A percentile compares a stretch with the other conserved stretches of the same genome.
phyloP scores from a whole-genome alignment of 2,888 invertebrate genomes.

The Pollenia labialis region DNA sequence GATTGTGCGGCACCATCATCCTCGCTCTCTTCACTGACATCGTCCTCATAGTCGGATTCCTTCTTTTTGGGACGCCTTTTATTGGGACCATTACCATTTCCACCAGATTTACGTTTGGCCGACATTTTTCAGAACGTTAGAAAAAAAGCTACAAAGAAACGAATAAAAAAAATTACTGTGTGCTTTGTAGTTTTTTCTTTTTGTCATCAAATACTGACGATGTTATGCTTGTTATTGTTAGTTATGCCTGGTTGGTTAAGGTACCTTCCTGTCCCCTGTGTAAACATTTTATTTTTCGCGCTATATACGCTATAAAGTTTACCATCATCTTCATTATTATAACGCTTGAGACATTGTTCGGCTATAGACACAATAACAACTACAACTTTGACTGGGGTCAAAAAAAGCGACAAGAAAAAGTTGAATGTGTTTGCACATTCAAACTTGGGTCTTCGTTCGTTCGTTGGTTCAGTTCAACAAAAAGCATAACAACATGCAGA shows the following conservation, averaged over 20 bases:
- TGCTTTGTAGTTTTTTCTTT: background rate
- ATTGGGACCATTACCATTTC: constrained; percentile 81
- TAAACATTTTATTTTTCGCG: background rate
- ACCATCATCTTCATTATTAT: constrained; percentile 16
- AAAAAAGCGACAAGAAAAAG: constrained; percentile 59
- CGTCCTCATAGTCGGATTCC: constrained; percentile 84
- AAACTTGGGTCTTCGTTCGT: constrained; percentile 8
- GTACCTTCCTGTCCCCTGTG: background rate
- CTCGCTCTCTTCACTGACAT: constrained; percentile 82
- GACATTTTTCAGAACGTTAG: constrained; percentile 78
- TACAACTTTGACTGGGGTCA: constrained; percentile 40
- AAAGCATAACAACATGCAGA: constrained; percentile 28
- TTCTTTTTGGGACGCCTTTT: constrained; percentile 84
- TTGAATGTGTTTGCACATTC: constrained; percentile 15
- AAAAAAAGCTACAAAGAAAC: constrained; percentile 42
- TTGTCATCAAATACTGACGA: background rate
- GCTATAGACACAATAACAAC: constrained; percentile 3
- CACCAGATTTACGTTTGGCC: constrained; percentile 83
- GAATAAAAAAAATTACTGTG: background rate
- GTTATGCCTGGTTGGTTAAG: constrained; percentile 33
- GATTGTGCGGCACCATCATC: constrained; percentile 77
- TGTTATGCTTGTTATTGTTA: background rate
- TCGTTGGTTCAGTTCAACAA: constrained; percentile 26
- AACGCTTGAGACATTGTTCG: constrained; percentile 23
- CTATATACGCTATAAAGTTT: background rate